phyloP scores from a whole-genome alignment of 2,113 vertebrate genomes.

The Xiphorhynchus elegans region DNA sequence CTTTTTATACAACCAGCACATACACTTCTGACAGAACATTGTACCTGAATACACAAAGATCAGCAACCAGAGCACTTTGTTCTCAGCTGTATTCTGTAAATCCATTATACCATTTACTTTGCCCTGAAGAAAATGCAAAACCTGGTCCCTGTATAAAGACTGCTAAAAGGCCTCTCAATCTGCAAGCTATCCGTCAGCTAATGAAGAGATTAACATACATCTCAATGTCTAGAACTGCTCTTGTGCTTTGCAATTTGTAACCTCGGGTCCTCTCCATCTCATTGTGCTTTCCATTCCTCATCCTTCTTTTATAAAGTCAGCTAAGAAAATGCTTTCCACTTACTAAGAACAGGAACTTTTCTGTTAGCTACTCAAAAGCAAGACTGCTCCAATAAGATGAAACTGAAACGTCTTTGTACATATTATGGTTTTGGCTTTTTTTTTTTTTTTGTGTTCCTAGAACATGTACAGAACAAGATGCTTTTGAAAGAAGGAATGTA shows the following conservation, averaged over 20 bases:
- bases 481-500: not conserved
- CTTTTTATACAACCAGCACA: not conserved
- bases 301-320: not conserved
- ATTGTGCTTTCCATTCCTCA: not conserved
- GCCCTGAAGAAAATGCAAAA: conserved; percentile 16
- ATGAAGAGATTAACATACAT: conserved; percentile 24
- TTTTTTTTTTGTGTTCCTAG: not conserved
- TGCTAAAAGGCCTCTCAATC: not conserved
- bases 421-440: not conserved
- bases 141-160: not conserved
- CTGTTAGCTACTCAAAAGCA: not conserved
- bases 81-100: not conserved
- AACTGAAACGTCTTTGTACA: not conserved
- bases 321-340: not conserved
- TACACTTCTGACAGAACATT: not conserved
- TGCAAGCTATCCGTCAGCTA: conserved; percentile 6
- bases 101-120: not conserved
- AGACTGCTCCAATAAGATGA: not conserved
- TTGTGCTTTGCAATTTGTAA: not conserved
- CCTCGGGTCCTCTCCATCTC: not conserved
- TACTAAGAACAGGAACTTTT: conserved; percentile 3
- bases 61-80: not conserved
- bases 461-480: not conserved
- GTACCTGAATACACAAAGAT: not conserved
- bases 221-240: conserved; percentile 18